A percentile compares a stretch with the other conserved stretches of the same genome.
These are phyloP conservation scores for Labia minor DNA, from an alignment of 2,888 invertebrate genomes.

Conservation along the genomic window DNA sequence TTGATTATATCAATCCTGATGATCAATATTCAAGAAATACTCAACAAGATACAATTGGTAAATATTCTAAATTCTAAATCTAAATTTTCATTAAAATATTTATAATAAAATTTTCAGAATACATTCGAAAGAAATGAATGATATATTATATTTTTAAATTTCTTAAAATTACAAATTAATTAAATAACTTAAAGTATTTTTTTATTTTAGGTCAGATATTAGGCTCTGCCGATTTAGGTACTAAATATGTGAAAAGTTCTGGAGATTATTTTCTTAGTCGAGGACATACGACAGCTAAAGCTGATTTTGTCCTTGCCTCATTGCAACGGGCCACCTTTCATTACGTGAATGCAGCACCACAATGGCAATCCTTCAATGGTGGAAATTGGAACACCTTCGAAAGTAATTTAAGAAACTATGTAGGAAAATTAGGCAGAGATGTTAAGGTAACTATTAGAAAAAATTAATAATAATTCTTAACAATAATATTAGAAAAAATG, in stretches of 20 bases:
- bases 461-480: too few species aligned
- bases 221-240: conserved; percentile 28
- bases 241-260: conserved; percentile 29
- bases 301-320: conserved; percentile 49
- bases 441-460: conserved; percentile 26
- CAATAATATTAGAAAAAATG: too few species aligned
- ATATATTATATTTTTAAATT: too few species aligned
- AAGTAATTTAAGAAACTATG: conserved; percentile 38
- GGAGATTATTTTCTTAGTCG: conserved; percentile 39
- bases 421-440: conserved; percentile 27
- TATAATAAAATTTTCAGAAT: too few species aligned
- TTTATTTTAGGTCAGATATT: conserved; percentile 30
- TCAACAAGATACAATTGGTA: not conserved
- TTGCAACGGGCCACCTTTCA: conserved; percentile 50
- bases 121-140: too few species aligned
- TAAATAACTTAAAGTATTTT: too few species aligned
- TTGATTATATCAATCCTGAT: not conserved
- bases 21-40: not conserved
- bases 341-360: conserved; percentile 54
- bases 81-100: too few species aligned
- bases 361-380: conserved; percentile 53
- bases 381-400: conserved; percentile 47
- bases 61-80: too few species aligned
- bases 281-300: conserved; percentile 51
- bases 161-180: too few species aligned